Percentiles rank a stretch among this genome's conserved stretches.
phyloP scores from a whole-genome alignment of 2,888 invertebrate species.

The Eupsilia transversa region DNA sequence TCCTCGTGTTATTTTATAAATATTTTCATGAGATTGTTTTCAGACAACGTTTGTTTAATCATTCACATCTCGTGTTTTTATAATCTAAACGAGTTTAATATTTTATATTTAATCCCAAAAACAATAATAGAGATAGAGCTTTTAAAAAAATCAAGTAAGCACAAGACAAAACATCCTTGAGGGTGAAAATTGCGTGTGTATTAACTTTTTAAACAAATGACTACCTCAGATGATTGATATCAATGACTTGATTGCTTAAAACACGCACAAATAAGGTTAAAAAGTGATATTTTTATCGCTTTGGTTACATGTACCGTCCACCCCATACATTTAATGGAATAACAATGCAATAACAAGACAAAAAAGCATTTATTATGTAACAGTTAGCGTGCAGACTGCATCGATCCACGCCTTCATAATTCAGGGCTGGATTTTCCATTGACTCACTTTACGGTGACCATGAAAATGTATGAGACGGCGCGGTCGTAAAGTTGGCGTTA shows the following conservation, averaged over 20 bases:
- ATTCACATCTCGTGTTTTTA: conserved; percentile 10
- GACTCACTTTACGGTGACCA: conserved; percentile 67
- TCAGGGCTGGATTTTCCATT: conserved; percentile 73
- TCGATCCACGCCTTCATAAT: conserved; percentile 74
- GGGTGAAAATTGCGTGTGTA: neutral
- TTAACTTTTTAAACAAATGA: neutral
- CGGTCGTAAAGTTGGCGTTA: conserved; percentile 27
- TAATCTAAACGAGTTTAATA: neutral
- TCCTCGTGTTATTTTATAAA: neutral
- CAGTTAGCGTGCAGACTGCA: conserved; percentile 73
- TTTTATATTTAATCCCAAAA: neutral
- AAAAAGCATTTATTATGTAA: conserved; percentile 64
- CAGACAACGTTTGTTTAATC: neutral
- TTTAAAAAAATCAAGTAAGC: neutral
- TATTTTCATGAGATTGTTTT: neutral
- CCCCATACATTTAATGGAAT: conserved; percentile 11
- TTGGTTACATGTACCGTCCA: neutral
- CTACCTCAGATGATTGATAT: neutral
- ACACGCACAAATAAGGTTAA: conserved; percentile 1
- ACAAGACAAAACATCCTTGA: neutral
- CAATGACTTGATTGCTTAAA: neutral
- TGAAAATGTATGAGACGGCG: conserved; percentile 34
- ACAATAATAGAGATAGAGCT: neutral
- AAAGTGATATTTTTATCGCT: neutral
- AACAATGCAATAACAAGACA: conserved; percentile 38